Base-by-base conservation (phyloP, 92 coral and sea anemone species). In the Montipora capitata region DNA sequence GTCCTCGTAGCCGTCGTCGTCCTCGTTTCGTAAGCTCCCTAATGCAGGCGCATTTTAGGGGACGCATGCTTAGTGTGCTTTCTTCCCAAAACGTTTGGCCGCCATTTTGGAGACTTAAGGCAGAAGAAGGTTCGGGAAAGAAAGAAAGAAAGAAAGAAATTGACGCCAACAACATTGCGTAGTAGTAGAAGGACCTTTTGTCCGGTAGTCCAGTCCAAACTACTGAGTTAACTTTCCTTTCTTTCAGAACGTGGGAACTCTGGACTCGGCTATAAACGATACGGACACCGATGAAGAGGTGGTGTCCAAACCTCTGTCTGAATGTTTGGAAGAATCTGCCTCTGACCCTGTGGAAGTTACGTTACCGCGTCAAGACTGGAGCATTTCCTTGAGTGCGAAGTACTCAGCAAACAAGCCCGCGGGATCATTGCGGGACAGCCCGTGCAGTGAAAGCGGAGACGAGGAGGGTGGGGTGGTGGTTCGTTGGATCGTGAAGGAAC, bases 321-420 rank as follows among this genome's bases (percentile, higher is more conserved):
- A 81, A 5, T 91, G 94, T 15, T 93, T 84, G 18, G 96, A 87
- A 51, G 98, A 93, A 74, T 45, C 94, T 62, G 67, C 88, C 35
- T 95, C 98, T 48, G 87, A 93, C 8, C 92, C 93, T 51, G 85
- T 95, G 12, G 98, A 93, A 77, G 92, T 95, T 3, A 77, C 86
- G 45, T 82, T 95, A 39, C 98, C 98, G 65, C 90, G 96, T 43
- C 98, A 95, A 76, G 96, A 95, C 77, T 94, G 87, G 94, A 89
- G 89, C 44, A 54, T 77, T 52, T 87, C 68, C 27, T 42, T 95
- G 52, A 91, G 85, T 8, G 88, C 81, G 0, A 67, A 89, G 17
- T 94, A 92, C 86, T 85, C 83, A 41, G 84, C 93, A 13, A 75
- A 72, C 65, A 89, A 76, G 10, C 76, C 66, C 42, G 62, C 72